A percentile compares a stretch with the other conserved stretches of the same genome.
Evolutionary conservation across 2,888 invertebrate species (phyloP).

Genomic region (Rosalia funebris): DNA sequence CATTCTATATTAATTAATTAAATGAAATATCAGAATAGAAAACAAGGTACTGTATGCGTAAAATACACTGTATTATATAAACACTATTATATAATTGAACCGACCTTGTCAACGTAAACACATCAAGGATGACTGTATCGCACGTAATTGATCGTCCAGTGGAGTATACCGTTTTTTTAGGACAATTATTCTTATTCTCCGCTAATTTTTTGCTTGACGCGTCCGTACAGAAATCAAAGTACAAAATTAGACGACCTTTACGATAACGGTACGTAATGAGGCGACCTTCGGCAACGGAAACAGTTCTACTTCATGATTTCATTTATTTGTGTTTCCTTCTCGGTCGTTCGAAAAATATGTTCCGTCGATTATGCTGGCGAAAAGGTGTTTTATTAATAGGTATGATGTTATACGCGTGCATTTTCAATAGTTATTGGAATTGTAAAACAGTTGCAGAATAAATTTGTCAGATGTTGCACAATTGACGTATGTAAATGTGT

Average conservation of each 20-base stretch:
- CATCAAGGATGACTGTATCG: background rate
- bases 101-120: background rate
- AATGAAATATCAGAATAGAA: no score
- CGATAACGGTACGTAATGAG: slow-evolving; percentile 42
- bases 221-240: slow-evolving; percentile 25
- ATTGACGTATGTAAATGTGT: no score
- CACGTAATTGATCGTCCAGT: background rate
- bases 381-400: background rate
- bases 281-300: slow-evolving; percentile 47
- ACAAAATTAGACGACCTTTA: slow-evolving; percentile 40
- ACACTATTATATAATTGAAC: background rate
- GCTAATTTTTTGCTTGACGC: background rate
- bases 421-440: background rate
- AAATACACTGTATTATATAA: no score
- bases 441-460: background rate
- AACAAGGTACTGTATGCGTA: no score
- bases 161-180: background rate
- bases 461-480: no score
- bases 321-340: slow-evolving; percentile 14
- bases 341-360: background rate
- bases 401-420: background rate
- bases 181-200: background rate
- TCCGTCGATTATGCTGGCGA: background rate
- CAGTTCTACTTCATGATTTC: slow-evolving; percentile 45
- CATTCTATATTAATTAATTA: no score